Base-by-base conservation (phyloP, 35 echinoderm and acorn worm genomes). In the Heliocidaris tuberculata region DNA sequence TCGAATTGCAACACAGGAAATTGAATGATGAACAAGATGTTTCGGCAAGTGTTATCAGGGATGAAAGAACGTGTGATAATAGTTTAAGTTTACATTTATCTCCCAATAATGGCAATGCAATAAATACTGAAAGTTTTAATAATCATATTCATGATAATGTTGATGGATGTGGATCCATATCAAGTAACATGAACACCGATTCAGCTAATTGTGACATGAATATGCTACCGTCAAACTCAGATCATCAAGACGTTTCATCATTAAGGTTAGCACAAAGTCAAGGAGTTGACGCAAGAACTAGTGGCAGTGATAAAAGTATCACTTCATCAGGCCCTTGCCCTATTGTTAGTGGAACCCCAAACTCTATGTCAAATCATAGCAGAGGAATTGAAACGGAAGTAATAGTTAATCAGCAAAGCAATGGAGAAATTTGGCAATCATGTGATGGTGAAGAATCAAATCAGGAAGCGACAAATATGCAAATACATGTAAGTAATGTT, bases 331-430 rank as follows among this genome's bases (percentile, higher is more conserved):
- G 27, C 21, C 65, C 10, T 56, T 15, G 13, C 9, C 9, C 50
- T 56, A 15, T n/a, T 27, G 65, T n/a, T 78, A 7, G 27, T 78
- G 65, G 24, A 78, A 78, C 65, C 65, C 8, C 65, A 78, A 78
- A 8, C 65, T 78, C 65, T 24, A 78, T 78, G 65, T 78, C 17
- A n/a, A 78, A 78, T n/a, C 65, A 78, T 3, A 78, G 65, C 27
- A 78, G 65, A 78, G 65, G 65, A 78, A 78, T 78, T 27, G 65
- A 78, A 78, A 78, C 65, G 27, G 65, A 78, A 78, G 65, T 78
- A 24, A 78, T 78, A 78, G 65, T 78, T 78, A 78, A 78, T 24
- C 65, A 78, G 27, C 65, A 78, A 24, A 78, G 65, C 21, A 78
- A 78, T 78, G 65, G 65, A 29, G 65, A 78, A 27, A 27, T 78